A percentile compares a stretch with the other conserved stretches of the same genome.
phyloP scores from a whole-genome alignment of 1,140 invertebrate species.

The Pseudomyrmex sp. region DNA sequence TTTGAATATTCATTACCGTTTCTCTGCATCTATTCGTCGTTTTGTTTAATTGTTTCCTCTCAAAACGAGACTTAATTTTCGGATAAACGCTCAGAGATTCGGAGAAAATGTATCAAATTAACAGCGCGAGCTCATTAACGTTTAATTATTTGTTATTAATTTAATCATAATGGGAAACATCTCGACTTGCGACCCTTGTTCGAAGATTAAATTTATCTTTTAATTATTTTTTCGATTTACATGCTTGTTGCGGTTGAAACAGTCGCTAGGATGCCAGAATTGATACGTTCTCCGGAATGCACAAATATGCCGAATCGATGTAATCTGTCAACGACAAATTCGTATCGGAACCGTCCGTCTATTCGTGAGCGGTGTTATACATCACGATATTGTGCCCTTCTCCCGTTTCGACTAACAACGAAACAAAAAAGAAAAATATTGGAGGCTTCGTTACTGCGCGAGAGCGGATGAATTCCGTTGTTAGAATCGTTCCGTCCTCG shows the following conservation, averaged over 20 bases:
- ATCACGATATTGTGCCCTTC: slow-evolving; percentile 35
- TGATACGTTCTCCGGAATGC: slow-evolving; percentile 2
- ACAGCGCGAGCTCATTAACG: slow-evolving; percentile 1
- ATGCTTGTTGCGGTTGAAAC: neutral
- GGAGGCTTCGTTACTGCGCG: slow-evolving; percentile 34
- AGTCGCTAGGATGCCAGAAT: neutral
- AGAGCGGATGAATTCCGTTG: slow-evolving; percentile 46
- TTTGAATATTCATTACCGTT: slow-evolving; percentile 51
- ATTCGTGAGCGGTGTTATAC: slow-evolving; percentile 31
- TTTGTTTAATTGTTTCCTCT: slow-evolving; percentile 43
- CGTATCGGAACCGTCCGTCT: slow-evolving; percentile 29
- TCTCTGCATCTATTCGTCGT: neutral
- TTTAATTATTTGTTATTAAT: slow-evolving; percentile 22
- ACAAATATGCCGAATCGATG: slow-evolving; percentile 46
- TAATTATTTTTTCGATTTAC: neutral
- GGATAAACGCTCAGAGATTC: neutral
- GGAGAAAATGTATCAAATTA: slow-evolving; percentile 3
- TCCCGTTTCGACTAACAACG: slow-evolving; percentile 8
- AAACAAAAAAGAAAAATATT: slow-evolving; percentile 25
- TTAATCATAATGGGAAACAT: too few species aligned
- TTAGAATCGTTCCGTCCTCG: slow-evolving; percentile 46
- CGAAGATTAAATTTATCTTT: neutral
- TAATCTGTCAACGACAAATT: slow-evolving; percentile 49
- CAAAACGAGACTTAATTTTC: neutral
- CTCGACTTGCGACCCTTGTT: too few species aligned